Conservation (phyloP, 2,113 vertebrate species). For the Syngnathus typhle region DNA sequence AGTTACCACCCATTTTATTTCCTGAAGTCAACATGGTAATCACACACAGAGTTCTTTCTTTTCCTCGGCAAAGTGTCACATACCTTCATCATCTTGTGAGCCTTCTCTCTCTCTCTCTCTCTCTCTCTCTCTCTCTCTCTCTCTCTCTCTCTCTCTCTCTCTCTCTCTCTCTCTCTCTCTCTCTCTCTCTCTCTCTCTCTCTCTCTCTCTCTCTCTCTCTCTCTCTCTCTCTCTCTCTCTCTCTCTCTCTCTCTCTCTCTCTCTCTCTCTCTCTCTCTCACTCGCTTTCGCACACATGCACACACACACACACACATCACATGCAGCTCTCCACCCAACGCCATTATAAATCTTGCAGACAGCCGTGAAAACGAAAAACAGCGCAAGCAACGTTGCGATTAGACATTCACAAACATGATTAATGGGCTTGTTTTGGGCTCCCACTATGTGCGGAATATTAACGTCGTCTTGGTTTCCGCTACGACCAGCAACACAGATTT, state of each 20-base stretch:
- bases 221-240: too few relatives aligned
- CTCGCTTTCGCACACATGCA: too few relatives aligned
- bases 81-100: slow-evolving; percentile 43
- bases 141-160: too few relatives aligned
- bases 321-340: slow-evolving; percentile 40
- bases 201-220: too few relatives aligned
- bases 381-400: slow-evolving; percentile 68
- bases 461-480: slow-evolving; percentile 37
- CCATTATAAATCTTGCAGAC: slow-evolving; percentile 72
- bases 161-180: too few relatives aligned
- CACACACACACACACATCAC: slow-evolving; percentile 18
- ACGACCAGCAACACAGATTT: slow-evolving; percentile 2
- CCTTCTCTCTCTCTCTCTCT: slow-evolving; percentile 14
- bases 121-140: too few relatives aligned
- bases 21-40: slow-evolving; percentile 5
- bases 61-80: slow-evolving; percentile 54
- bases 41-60: slow-evolving; percentile 33
- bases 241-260: too few relatives aligned
- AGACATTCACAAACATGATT: slow-evolving; percentile 73
- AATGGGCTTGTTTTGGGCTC: slow-evolving; percentile 57
- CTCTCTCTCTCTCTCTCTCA: too few relatives aligned
- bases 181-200: too few relatives aligned
- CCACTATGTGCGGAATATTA: slow-evolving; percentile 65
- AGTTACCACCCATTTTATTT: neutral
- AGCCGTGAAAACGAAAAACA: slow-evolving; percentile 70